A percentile compares a stretch with the other conserved stretches of the same genome.
Conservation (phyloP, 2,888 invertebrate genomes). For the Aricia artaxerxes region DNA sequence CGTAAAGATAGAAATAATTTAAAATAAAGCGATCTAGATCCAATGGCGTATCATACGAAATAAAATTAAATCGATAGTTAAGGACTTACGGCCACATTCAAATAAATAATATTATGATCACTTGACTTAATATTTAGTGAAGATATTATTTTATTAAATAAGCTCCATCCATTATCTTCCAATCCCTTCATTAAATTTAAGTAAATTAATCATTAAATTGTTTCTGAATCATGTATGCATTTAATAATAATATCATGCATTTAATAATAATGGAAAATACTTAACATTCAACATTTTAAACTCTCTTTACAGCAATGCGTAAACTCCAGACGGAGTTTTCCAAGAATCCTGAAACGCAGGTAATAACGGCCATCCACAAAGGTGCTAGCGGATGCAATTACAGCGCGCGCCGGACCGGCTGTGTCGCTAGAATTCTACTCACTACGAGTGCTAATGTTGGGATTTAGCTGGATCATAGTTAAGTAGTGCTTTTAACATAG, state of each 20-base stretch:
- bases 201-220: too few species aligned
- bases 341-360: background rate
- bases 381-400: slow-evolving; percentile 6
- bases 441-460: background rate
- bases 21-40: background rate
- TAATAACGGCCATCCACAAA: background rate
- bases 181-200: too few species aligned
- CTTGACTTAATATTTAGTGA: too few species aligned
- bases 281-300: background rate
- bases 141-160: too few species aligned
- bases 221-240: too few species aligned
- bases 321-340: background rate
- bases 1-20: background rate
- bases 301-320: background rate
- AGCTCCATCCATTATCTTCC: too few species aligned
- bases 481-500: background rate
- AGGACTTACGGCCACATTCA: too few species aligned
- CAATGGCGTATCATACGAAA: too few species aligned
- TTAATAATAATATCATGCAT: too few species aligned
- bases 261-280: background rate
- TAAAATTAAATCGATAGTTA: too few species aligned
- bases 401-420: slow-evolving; percentile 9
- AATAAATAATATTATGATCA: too few species aligned
- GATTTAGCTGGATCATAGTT: background rate
- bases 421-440: background rate